Base-by-base conservation (phyloP, 2,888 invertebrate species). In the Patella depressa region DNA sequence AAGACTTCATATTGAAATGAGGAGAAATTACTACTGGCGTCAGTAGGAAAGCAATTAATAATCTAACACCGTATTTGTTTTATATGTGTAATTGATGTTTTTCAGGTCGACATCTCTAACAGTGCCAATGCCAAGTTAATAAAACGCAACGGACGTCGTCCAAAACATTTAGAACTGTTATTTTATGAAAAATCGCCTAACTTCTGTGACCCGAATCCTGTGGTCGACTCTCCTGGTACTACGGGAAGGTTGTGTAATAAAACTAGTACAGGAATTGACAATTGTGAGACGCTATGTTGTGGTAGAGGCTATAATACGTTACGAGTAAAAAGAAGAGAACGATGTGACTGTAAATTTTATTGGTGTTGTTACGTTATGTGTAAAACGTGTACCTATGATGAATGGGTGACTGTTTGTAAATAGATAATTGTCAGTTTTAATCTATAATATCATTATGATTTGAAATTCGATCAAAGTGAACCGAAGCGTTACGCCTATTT, bases 111-210 rank as follows among this genome's bases (percentile, higher is more conserved):
- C 72, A 78, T 87, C 11, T 81, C 84, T 19, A 89, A 89, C 78
- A 80, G 83, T 24, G 86, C 87, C 0, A 82, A 83, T 72, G 82
- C 83, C 15, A 80, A 82, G n/a, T 80, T 85, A 3, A 83, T 79
- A 69, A 82, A 85, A 73, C 75, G 84, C 59, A 84, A 86, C 54
- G 85, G 87, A 15, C 80, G 81, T 71, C 82, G 82, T 54, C 87
- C 87, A 14, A 81, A 83, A 45, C 85, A 84, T 19, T 84, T 84
- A 72, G 86, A 86, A 91, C 93, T 99, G 83, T 96, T 99, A 59
- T 99, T 96, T 92, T 93, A 98, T 86, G 97, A 98, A 88, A 96
- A 96, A 85, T 98, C 98, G 17, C 98, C 98, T 0, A 98, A 98
- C 92, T 99, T 97, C 93, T 99, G 99, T 92, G 94, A 91, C 54